Conservation (phyloP, 2,888 invertebrate genomes). For the Lasioglossum leucozonium region DNA sequence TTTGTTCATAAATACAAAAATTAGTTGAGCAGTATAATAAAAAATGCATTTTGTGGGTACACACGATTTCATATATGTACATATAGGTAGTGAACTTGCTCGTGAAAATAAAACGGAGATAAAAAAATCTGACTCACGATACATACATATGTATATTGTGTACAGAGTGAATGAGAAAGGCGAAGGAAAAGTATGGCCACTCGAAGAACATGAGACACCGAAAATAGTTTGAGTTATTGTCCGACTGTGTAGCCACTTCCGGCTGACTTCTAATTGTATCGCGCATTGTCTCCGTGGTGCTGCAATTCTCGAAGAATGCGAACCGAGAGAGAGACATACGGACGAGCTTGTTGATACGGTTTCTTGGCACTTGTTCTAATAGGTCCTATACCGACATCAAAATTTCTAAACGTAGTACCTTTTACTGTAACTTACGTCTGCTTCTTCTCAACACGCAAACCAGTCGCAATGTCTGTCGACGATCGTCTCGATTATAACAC, state of each 20-base stretch:
- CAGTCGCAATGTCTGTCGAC: not conserved
- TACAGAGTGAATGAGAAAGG: not conserved
- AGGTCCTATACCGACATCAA: not conserved
- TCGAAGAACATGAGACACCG: not conserved
- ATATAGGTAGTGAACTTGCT: not conserved
- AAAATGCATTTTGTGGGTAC: too few species aligned
- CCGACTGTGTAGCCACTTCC: not conserved
- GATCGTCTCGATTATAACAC: not conserved
- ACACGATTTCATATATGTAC: too few species aligned
- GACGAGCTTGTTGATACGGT: constrained; percentile 1
- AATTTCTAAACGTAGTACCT: not conserved
- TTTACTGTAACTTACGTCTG: not conserved
- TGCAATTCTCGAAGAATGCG: constrained; percentile 13
- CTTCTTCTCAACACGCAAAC: not conserved
- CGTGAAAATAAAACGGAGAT: not conserved
- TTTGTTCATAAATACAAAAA: too few species aligned
- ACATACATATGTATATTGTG: too few species aligned
- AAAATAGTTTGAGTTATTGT: not conserved
- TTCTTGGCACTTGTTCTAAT: constrained; percentile 17
- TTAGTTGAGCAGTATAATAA: too few species aligned
- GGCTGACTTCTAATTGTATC: constrained; percentile 18
- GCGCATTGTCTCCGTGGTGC: constrained; percentile 7
- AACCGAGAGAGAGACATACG: not conserved
- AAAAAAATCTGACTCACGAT: too few species aligned
- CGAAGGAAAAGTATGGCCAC: not conserved